Evolutionary conservation across 2,113 vertebrate species (phyloP), one percentile per base, ranked within the genome.

Genomic region (Cyrtonyx montezumae): DNA sequence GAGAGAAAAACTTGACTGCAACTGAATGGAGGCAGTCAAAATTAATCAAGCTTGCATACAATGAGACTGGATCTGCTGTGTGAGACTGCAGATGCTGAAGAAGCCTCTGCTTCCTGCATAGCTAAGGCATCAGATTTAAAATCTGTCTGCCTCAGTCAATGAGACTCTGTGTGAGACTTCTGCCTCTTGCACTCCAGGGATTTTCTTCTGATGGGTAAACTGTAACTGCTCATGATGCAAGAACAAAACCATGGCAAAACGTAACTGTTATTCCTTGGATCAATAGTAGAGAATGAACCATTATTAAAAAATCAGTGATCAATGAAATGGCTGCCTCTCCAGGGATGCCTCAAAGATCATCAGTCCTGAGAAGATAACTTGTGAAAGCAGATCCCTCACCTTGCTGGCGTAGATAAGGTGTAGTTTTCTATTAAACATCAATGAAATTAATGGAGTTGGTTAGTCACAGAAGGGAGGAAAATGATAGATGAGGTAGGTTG

Each of bases 21-120:
- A 79, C 81, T 91, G 87, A 94, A 93, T 93, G 73, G 88, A 95
- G 75, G 88, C 91, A 93, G 87, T 81, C 94, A 94, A 66, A 84
- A 89, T 90, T 86, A 94, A 92, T 94, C 94, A 91, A 82, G 69
- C 66, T 89, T 86, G 56, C 59, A 37, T 56, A 63, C 23, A 21
- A 51, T 71, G 74, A 91, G 55, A 85, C 67, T 79, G 49, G 40
- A 77, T 83, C 74, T 91, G 63, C 85, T 87, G 21, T 51, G 20
- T 61, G 45, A 79, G 58, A 55, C 48, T 85, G 80, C 74, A 83
- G 74, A 84, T 8, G 1, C 40, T 77, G 71, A 91, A 93, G 56
- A 85, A 91, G 89, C 3, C 25, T 75, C 69, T 75, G 48, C 75
- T 78, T 95, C 37, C 67, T 6, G 21, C 42, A 32, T 34, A 84